Base-by-base conservation (phyloP, 1,140 invertebrate species). In the Drosophila tsacasi region DNA sequence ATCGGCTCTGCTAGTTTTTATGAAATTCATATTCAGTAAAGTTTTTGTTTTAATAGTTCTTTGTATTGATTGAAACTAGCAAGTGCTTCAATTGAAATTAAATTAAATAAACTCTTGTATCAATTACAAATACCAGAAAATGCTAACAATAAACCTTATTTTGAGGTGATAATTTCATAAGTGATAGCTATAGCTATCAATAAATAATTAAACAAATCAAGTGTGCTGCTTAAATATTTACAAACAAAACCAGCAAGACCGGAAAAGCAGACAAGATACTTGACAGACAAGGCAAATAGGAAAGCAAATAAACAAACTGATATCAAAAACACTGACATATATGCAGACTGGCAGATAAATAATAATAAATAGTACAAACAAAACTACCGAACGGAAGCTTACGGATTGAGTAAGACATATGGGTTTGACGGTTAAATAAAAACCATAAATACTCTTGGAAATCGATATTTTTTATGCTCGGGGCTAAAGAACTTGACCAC, bases 401-500 rank as follows among this genome's bases (percentile, higher is more conserved):
- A 76, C 32, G 59, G 64, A 75, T 52, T 30, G 19, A 46, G 32
- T 44, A 39, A 61, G 47, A 62, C 47, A 62, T 35, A 44, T 62
- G 23, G 25, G 47, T 52, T 55, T 74, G 71, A 75, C 35, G 19
- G 23, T 37, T 37, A 68, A 32, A 46, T 44, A 37, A 32, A 52
- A 52, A 71, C 30, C 30, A 27, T 13, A 67, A 46, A n/a, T 37
- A 23, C 35, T 52, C n/a, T 35, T 19, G 19, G 17, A 30, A 54
- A 69, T 68, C 67, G 30, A 69, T 69, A 54, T 46, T 10, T 25
- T 30, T 52, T 10, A 3, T 66, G 62, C 23, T 44, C 19, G 35
- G 15, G 8, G n/a, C 39, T 9, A 47, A 60, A 72, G 76, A 64
- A 79, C 61, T 37, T 76, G 44, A 65, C 50, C 69, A 17, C 68